Evolutionary conservation across 92 coral and sea anemone genomes (phyloP), one percentile per base, ranked within the genome.

Genomic region (Phenganax subtilis): DNA sequence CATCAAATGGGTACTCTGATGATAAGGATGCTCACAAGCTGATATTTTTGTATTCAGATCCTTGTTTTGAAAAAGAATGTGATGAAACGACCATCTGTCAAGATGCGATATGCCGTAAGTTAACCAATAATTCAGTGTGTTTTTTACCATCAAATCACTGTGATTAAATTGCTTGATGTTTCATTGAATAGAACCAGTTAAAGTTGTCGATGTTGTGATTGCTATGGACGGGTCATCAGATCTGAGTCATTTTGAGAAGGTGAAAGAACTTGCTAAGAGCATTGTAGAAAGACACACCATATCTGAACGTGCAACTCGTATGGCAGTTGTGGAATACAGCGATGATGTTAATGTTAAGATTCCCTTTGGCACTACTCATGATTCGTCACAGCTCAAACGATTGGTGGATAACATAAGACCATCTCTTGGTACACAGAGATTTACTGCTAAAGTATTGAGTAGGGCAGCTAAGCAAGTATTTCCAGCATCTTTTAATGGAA

Each of bases 141-240:
- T 37, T 14, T 30, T 44, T 1, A 10, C 76, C 56, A 53, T 37
- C 54, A 11, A 53, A 37, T 37, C 55, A 10, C 15, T 53, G 20
- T 73, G 6, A 53, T 17, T 51, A 52, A 52, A 47, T 17, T 30
- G 62, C 51, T 3, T 53, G 14, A 6, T 20, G 17, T 51, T 57
- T 76, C 10, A 10, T 76, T 14, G 28, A 25, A 16, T 30, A 79
- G 83, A 47, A 79, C 83, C 83, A 17, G 83, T 75, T 27, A 53
- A 63, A 31, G 79, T 76, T n/a, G 71, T 76, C 20, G 89, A 86
- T 55, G 60, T 82, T 3, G 89, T 77, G 58, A 75, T 86, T 51
- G 89, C 83, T 54, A 65, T 86, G 56, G 84, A 84, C 58, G 83
- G 85, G 28, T 81, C 89, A 20, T 86, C 85, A n/a, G 63, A 80